Conservation (phyloP, 2,797 vertebrate genomes). For the Manis pentadactyla region DNA sequence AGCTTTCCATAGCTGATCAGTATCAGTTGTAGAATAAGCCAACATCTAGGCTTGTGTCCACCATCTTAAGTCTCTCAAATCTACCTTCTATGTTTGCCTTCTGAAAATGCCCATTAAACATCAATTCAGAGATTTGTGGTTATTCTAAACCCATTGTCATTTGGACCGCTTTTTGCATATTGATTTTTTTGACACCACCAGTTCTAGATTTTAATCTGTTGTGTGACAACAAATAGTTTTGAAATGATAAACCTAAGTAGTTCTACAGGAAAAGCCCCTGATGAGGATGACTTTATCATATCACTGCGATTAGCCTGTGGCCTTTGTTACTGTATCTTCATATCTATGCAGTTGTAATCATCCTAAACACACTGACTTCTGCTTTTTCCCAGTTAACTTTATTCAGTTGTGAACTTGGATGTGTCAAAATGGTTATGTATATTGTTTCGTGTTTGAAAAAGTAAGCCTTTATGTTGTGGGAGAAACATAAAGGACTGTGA, state of each 20-base stretch:
- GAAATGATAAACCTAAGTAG: slow-evolving; percentile 12
- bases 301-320: not conserved
- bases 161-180: slow-evolving; percentile 22
- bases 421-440: not conserved
- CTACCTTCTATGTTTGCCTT: not conserved
- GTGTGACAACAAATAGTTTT: slow-evolving; percentile 44
- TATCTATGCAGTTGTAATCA: not conserved
- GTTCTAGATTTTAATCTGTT: slow-evolving; percentile 52
- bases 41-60: not conserved
- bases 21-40: slow-evolving; percentile 16
- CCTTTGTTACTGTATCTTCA: not conserved
- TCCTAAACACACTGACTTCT: not conserved
- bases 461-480: not conserved
- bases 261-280: not conserved
- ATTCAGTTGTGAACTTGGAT: not conserved
- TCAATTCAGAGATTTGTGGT: slow-evolving; percentile 29
- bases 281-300: not conserved
- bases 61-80: slow-evolving; percentile 40
- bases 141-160: slow-evolving; percentile 53
- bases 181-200: slow-evolving; percentile 36
- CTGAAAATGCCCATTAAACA: slow-evolving; percentile 17
- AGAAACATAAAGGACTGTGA: slow-evolving; percentile 15
- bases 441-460: slow-evolving; percentile 49
- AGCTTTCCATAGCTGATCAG: not conserved
- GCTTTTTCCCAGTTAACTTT: not conserved